Evolutionary conservation across 2,888 invertebrate genomes (phyloP).

Genomic region (Rhingia campestris): DNA sequence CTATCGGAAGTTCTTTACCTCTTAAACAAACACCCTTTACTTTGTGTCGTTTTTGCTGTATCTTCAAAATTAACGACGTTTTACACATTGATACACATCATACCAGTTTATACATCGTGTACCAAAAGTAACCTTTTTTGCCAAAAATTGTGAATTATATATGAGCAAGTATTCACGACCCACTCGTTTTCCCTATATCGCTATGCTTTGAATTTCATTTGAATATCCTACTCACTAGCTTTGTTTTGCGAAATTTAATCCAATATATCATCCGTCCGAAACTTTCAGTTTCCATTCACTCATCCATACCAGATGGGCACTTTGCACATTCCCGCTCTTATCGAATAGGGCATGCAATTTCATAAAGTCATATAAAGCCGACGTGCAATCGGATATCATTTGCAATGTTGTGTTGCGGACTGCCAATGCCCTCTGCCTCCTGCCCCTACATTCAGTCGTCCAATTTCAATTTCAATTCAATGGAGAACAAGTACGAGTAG

Average conservation of each 20-base stretch:
- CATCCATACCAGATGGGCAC: conserved; percentile 14
- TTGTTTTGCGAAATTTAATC: conserved; percentile 57
- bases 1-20: too few relatives aligned
- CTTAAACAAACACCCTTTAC: too few relatives aligned
- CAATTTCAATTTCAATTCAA: conserved; percentile 32
- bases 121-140: too few relatives aligned
- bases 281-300: conserved; percentile 47
- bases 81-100: too few relatives aligned
- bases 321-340: neutral
- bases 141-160: too few relatives aligned
- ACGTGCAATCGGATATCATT: conserved; percentile 42
- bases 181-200: too few relatives aligned
- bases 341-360: conserved; percentile 15
- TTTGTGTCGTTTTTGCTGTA: too few relatives aligned
- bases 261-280: conserved; percentile 40
- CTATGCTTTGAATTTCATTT: neutral
- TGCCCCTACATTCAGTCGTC: conserved; percentile 11
- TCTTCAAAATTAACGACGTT: too few relatives aligned
- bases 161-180: too few relatives aligned
- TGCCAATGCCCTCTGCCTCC: neutral
- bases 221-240: conserved; percentile 5
- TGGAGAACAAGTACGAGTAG: conserved; percentile 17
- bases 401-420: conserved; percentile 7
- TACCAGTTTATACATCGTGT: too few relatives aligned
- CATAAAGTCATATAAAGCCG: conserved; percentile 11